phyloP scores from a whole-genome alignment of 2,113 vertebrate species.

The Glareola pratincola region DNA sequence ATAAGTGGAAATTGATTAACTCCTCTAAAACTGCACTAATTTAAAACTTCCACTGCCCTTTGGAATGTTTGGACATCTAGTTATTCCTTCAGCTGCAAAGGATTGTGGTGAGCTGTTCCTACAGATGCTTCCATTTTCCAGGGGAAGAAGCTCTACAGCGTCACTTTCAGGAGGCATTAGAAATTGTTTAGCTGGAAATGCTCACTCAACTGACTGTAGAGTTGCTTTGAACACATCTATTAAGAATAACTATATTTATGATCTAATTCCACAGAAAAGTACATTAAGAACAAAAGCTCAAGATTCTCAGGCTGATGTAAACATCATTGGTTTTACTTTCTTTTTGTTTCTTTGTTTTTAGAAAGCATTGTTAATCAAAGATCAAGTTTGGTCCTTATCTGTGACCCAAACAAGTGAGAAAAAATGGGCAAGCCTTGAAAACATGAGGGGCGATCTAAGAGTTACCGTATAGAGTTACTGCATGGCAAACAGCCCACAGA shows the following conservation, averaged over 20 bases:
- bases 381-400: neutral
- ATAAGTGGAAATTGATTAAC: neutral
- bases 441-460: neutral
- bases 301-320: neutral
- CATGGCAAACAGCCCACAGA: neutral
- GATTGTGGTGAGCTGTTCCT: neutral
- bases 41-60: neutral
- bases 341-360: neutral
- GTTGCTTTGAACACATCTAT: neutral
- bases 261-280: neutral
- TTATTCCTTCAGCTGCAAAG: neutral
- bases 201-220: neutral
- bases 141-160: neutral
- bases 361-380: neutral
- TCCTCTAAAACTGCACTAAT: neutral
- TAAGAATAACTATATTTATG: neutral
- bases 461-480: neutral
- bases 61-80: neutral
- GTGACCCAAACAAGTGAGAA: neutral
- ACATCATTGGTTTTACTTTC: neutral
- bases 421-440: neutral
- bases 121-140: accelerated
- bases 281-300: neutral
- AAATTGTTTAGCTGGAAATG: neutral
- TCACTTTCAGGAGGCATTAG: neutral